phyloP scores from a whole-genome alignment of 2,113 vertebrate genomes.

The Bubalus kerabau region DNA sequence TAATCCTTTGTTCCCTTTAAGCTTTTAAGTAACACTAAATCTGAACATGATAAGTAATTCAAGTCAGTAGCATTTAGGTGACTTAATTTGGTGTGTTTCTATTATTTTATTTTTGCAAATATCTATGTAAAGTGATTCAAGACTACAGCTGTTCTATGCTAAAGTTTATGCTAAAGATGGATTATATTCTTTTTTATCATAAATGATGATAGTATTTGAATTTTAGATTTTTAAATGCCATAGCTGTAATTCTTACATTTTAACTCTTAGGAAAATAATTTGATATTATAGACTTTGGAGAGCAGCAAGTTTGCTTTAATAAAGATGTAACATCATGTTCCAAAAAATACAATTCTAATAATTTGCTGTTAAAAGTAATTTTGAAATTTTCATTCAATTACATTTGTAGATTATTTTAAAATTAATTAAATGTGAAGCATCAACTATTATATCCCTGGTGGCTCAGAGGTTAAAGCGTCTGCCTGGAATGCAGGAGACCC shows the following conservation, averaged over 20 bases:
- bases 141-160: background rate
- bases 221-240: slow-evolving; percentile 30
- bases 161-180: background rate
- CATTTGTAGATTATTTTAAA: slow-evolving; percentile 29
- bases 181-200: background rate
- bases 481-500: too few relatives aligned
- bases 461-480: too few relatives aligned
- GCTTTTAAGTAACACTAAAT: slow-evolving; percentile 18
- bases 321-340: background rate
- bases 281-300: background rate
- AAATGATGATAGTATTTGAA: slow-evolving; percentile 24
- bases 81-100: slow-evolving; percentile 2
- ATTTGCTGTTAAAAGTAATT: background rate
- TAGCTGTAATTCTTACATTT: background rate
- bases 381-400: background rate
- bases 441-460: background rate
- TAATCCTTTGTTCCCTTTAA: background rate
- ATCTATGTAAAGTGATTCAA: background rate
- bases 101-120: slow-evolving; percentile 24
- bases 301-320: background rate
- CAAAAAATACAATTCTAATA: background rate
- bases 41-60: slow-evolving; percentile 14
- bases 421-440: background rate
- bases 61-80: slow-evolving; percentile 25
- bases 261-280: slow-evolving; percentile 1